phyloP scores from a whole-genome alignment of 2,888 invertebrate species.

The Vannuccia rotundouncinata region DNA sequence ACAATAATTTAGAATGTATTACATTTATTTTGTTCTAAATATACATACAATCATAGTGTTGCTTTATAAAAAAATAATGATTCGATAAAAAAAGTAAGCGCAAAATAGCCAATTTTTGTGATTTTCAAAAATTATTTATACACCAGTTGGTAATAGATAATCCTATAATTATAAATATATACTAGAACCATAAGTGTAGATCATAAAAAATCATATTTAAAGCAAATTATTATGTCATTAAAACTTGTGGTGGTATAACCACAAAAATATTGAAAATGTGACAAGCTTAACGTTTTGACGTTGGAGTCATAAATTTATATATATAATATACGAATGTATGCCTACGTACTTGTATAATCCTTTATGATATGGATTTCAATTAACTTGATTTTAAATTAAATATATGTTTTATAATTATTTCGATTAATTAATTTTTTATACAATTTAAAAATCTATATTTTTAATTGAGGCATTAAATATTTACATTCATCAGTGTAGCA shows the following conservation, averaged over 20 bases:
- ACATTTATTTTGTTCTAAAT: neutral
- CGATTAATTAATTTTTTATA: too few relatives aligned
- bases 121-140: neutral
- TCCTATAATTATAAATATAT: neutral
- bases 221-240: neutral
- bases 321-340: too few relatives aligned
- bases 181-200: neutral
- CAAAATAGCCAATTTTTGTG: neutral
- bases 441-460: too few relatives aligned
- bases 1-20: neutral
- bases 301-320: too few relatives aligned
- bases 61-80: slow-evolving; percentile 6
- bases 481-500: too few relatives aligned
- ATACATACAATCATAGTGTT: neutral
- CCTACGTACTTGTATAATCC: too few relatives aligned
- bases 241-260: neutral
- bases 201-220: slow-evolving; percentile 5
- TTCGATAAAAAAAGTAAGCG: neutral
- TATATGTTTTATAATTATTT: too few relatives aligned
- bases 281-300: slow-evolving; percentile 12
- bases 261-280: neutral
- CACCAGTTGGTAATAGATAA: neutral
- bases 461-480: too few relatives aligned
- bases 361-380: too few relatives aligned
- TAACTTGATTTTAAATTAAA: too few relatives aligned